Evolutionary conservation across 2,113 vertebrate genomes (phyloP).

Genomic region (Vombatus ursinus): DNA sequence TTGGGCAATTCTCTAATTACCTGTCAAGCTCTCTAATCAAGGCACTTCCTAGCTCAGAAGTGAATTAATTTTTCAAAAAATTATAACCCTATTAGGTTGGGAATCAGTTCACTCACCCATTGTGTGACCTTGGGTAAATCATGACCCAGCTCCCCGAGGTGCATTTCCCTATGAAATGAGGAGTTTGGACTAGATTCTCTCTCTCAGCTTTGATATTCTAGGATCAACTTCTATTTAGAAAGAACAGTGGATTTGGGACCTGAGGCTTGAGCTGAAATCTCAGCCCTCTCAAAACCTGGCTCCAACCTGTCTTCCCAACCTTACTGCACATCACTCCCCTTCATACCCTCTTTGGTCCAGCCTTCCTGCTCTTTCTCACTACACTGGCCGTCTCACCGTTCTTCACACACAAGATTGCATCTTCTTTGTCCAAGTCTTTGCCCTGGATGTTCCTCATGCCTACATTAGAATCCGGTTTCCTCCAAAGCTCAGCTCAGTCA

Average conservation of each 20-base stretch:
- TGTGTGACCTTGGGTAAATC: constrained; percentile 8
- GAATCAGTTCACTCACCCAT: background rate
- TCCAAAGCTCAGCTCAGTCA: background rate
- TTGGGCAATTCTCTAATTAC: background rate
- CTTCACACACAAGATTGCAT: background rate
- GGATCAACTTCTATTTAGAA: background rate
- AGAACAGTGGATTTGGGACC: background rate
- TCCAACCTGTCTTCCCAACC: background rate
- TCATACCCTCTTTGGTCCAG: background rate
- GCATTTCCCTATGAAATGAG: background rate
- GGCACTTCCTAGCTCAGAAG: background rate
- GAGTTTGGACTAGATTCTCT: background rate
- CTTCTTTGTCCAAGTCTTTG: background rate
- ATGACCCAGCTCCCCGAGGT: background rate
- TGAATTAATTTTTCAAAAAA: background rate
- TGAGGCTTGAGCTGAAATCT: background rate
- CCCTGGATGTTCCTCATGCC: background rate
- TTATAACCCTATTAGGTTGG: background rate
- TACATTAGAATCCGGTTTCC: background rate
- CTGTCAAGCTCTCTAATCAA: background rate
- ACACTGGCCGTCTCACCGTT: background rate
- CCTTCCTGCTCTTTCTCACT: background rate
- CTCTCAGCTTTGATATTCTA: background rate
- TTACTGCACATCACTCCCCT: background rate
- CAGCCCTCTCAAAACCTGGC: background rate